Conservation (phyloP, 2,113 vertebrate species). For the Ictalurus furcatus region DNA sequence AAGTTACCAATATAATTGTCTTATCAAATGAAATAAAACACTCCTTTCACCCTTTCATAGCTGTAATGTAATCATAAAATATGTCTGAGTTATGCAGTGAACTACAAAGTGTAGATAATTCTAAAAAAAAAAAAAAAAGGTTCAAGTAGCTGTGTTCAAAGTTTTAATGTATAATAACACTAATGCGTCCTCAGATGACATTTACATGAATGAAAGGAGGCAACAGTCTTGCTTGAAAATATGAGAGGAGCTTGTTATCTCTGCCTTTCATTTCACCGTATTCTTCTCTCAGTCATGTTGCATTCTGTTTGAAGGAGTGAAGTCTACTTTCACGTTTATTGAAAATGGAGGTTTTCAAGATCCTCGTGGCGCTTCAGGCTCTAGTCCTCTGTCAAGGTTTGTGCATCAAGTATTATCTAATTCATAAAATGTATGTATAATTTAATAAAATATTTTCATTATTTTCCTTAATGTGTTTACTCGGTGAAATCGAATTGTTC, state of each 20-base stretch:
- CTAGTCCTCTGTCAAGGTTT: constrained; percentile 33
- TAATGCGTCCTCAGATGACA: background rate
- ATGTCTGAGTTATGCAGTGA: background rate
- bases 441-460: background rate
- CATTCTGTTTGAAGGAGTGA: constrained; percentile 9
- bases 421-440: background rate
- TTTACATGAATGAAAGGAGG: background rate
- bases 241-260: background rate
- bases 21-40: background rate
- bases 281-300: background rate
- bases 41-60: background rate
- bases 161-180: background rate
- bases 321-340: background rate
- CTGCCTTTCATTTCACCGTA: background rate
- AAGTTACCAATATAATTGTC: background rate
- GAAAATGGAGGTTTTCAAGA: constrained; percentile 37
- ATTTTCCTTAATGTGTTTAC: background rate
- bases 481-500: background rate
- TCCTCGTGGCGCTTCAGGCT: constrained; percentile 30
- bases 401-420: background rate
- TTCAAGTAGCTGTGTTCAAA: background rate
- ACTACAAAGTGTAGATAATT: background rate
- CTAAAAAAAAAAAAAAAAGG: background rate
- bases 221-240: background rate
- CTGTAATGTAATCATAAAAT: background rate